These are phyloP conservation scores for Xestobium rufovillosum DNA, from an alignment of 2,888 invertebrate genomes.

Conservation along the genomic window DNA sequence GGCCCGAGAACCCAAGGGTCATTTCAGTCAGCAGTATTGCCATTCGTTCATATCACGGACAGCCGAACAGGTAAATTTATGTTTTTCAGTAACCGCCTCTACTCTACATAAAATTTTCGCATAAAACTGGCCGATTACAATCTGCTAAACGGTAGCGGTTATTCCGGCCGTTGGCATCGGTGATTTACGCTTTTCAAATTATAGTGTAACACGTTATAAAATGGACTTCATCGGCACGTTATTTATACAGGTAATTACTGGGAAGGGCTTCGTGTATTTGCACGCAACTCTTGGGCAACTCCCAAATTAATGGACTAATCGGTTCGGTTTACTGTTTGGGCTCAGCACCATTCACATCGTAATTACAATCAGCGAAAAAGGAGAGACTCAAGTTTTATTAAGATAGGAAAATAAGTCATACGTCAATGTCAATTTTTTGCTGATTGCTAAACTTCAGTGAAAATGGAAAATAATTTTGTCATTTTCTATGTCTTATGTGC, in stretches of 20 bases:
- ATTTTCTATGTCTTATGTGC: no score
- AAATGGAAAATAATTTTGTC: no score
- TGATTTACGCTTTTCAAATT: constrained; percentile 36
- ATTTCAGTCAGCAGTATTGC: constrained; percentile 66
- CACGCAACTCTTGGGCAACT: constrained; percentile 2
- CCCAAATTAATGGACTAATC: not conserved
- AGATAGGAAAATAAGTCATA: no score
- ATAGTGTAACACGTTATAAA: constrained; percentile 32
- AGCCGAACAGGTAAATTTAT: constrained; percentile 59
- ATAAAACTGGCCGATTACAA: constrained; percentile 6
- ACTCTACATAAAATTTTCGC: constrained; percentile 4
- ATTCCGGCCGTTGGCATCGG: constrained; percentile 14
- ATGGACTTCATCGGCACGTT: constrained; percentile 32
- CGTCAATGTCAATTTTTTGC: no score
- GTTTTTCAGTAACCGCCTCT: not conserved
- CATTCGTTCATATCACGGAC: constrained; percentile 73
- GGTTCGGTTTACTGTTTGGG: no score
- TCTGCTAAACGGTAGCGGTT: constrained; percentile 24
- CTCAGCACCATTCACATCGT: no score
- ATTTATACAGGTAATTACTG: constrained; percentile 29
- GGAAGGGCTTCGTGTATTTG: not conserved
- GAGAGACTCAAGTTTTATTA: no score
- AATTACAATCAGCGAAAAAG: no score
- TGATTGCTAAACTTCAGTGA: no score
- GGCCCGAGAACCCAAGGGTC: constrained; percentile 61